phyloP scores from a whole-genome alignment of 2,113 vertebrate genomes.

The Xenus cinereus region DNA sequence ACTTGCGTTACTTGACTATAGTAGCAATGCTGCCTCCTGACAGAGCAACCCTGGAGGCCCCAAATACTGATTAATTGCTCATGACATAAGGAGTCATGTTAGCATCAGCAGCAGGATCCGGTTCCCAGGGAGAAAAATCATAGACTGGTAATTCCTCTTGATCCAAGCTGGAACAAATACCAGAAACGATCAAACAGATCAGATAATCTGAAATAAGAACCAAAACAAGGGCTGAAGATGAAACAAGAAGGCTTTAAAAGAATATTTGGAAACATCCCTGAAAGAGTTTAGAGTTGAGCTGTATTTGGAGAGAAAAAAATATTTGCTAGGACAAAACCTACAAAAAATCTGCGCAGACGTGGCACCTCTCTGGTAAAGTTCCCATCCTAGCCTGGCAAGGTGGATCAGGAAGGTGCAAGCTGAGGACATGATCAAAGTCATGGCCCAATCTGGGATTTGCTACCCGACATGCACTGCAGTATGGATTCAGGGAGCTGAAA shows the following conservation, averaged over 20 bases:
- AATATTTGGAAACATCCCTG: not conserved
- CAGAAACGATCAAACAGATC: no score
- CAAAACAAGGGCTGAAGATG: no score
- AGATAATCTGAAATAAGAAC: no score
- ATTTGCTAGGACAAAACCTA: not conserved
- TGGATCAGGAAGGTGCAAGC: accelerated
- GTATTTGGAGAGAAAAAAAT: not conserved
- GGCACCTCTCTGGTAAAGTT: not conserved
- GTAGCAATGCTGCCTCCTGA: no score
- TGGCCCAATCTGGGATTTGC: not conserved
- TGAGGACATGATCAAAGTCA: not conserved
- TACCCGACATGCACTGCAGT: not conserved
- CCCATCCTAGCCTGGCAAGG: not conserved
- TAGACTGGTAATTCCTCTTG: no score
- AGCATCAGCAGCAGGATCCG: no score
- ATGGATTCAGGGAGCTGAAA: not conserved
- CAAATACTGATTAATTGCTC: no score
- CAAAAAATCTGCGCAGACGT: not conserved
- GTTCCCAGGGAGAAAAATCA: no score
- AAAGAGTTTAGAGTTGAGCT: not conserved
- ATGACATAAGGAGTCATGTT: no score
- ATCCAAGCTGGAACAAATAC: no score
- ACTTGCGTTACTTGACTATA: no score
- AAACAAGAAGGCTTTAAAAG: not conserved
- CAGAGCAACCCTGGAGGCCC: no score